Conservation (phyloP, 2,888 invertebrate species). For the Rotaria sp. region DNA sequence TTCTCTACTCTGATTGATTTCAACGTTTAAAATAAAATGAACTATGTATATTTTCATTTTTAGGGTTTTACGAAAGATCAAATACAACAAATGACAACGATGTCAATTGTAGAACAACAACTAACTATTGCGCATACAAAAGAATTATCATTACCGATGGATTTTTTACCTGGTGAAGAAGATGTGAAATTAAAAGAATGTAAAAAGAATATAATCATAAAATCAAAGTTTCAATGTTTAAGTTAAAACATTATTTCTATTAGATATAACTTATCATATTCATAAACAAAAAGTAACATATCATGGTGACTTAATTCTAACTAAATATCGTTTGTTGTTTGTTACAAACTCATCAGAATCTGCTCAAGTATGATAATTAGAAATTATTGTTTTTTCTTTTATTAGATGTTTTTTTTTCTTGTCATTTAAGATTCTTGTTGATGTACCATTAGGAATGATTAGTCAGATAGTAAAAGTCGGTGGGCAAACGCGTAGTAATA, state of each 20-base stretch:
- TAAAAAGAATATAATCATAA: neutral
- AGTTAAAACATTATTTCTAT: neutral
- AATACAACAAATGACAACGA: neutral
- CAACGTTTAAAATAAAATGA: no score
- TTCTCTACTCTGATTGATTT: no score
- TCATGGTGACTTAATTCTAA: neutral
- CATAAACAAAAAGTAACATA: neutral
- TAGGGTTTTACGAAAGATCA: neutral
- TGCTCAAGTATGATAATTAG: neutral
- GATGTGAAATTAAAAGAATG: neutral
- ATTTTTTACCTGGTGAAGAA: neutral
- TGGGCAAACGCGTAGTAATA: slow-evolving; percentile 9
- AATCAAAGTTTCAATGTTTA: neutral
- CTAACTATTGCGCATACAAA: neutral
- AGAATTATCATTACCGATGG: neutral
- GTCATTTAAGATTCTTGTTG: neutral
- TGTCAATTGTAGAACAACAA: neutral
- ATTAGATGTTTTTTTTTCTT: neutral
- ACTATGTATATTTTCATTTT: neutral
- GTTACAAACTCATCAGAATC: neutral
- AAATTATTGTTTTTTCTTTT: neutral
- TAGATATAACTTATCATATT: neutral
- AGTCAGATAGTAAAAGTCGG: slow-evolving; percentile 38
- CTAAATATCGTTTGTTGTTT: slow-evolving; percentile 19
- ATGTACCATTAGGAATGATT: slow-evolving; percentile 39